These are phyloP conservation scores for Cephus runcator DNA, from an alignment of 2,888 invertebrate genomes.

Conservation along the genomic window DNA sequence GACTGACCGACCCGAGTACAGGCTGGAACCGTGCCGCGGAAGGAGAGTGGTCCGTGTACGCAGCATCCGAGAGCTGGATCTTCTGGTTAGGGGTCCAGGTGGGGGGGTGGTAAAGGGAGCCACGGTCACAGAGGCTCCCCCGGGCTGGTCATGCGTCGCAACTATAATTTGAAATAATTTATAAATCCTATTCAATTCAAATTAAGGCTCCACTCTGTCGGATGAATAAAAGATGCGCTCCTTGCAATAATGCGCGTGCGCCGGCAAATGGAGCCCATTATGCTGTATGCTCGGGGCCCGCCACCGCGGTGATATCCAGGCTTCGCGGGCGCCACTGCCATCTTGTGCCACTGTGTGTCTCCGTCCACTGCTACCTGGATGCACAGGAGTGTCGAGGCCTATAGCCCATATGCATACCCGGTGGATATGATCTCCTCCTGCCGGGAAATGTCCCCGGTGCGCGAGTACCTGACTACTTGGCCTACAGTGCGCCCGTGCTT, in stretches of 20 bases:
- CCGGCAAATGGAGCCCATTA: constrained; percentile 47
- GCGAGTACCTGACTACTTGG: neutral
- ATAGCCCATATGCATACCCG: neutral
- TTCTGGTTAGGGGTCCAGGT: neutral
- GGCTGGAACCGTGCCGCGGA: neutral
- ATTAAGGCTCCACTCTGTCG: constrained; percentile 66
- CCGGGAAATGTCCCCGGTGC: neutral
- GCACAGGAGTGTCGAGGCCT: neutral
- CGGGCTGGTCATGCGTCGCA: constrained; percentile 56
- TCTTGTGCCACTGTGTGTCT: neutral
- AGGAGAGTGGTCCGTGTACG: neutral
- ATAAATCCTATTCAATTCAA: constrained; percentile 67
- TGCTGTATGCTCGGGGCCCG: neutral
- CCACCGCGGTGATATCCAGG: constrained; percentile 6
- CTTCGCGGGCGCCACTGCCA: constrained; percentile 2
- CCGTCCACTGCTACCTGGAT: neutral
- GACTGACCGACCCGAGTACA: neutral
- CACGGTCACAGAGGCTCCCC: constrained; percentile 27
- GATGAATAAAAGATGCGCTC: constrained; percentile 65
- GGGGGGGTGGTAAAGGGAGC: neutral
- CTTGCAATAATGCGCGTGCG: constrained; percentile 49
- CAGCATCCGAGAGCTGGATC: neutral
- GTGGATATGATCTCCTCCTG: neutral
- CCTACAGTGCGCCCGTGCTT: neutral
- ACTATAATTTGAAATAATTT: constrained; percentile 66